Base-by-base conservation (phyloP, 2,113 vertebrate species). In the Aphelocoma coerulescens region DNA sequence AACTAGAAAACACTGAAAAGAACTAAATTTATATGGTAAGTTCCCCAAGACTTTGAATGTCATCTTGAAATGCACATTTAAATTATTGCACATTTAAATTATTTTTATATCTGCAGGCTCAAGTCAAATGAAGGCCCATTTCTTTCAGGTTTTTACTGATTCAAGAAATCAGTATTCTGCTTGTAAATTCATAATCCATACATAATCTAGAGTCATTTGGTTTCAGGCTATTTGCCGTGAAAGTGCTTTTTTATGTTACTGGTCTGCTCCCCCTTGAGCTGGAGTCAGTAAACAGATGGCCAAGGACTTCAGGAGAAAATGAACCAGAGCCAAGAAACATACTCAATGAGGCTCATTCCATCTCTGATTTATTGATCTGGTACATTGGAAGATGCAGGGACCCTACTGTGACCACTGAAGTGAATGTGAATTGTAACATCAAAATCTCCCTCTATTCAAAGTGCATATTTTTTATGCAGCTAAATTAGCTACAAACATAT, bases 241-340 rank as follows among this genome's bases (percentile, higher is more conserved):
- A 84, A 83, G 2, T 27, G 16, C 30, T 75, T 49, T 48, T 95
- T 91, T 83, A 35, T 55, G 21, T 85, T 79, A 91, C 43, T 3
- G 6, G 37, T 79, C 89, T 85, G 49, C 71, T 94, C 85, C 81
- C 80, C 41, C 85, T 91, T 88, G 89, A 95, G 84, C 57, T 72
- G 73, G 57, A 95, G 63, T 82, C 83, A 85, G 68, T 89, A 92
- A 94, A 84, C 69, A 92, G 80, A 94, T 75, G 95, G 89, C 73
- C 6, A 6, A 91, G n/a, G 71, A 76, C 77, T 92, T 88, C 20
- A 61, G 27, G 44, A 93, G 73, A 89, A 92, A 95, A 89, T 67
- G 44, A 93, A 61, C 18, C 24, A 83, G 28, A 85, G 85, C 67
- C 74, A 89, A 88, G 58, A 88, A 91, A 79, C 46, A n/a, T 84